Evolutionary conservation across 2,113 vertebrate genomes (phyloP), one percentile per base, ranked within the genome.

Genomic region (Formicarius rufipectus): DNA sequence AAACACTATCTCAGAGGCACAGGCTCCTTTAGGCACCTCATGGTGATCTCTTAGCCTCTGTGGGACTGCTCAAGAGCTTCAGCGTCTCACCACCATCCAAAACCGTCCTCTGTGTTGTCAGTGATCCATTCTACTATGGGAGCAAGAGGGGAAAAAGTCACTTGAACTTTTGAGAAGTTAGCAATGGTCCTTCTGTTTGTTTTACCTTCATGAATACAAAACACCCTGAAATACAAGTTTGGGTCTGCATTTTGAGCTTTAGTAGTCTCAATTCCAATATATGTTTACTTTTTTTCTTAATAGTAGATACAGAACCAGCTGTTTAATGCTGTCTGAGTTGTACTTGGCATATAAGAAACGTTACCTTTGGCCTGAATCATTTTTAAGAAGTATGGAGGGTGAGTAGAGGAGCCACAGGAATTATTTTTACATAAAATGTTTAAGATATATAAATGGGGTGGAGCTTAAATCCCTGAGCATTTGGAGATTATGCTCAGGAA

Each of bases 401-500:
- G 31, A 87, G 30, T 80, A 80, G 45, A 90, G 66, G 76, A 96
- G 87, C 69, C 76, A 94, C 73, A 93, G 63, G 88, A 94, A 90
- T 94, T 88, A 84, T 77, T 94, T 94, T 79, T 93, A 67, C 55
- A 40, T 50, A 72, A 80, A 86, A 56, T 64, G 52, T 55, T 96
- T 88, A 94, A 91, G 85, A 79, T 90, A 93, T 84, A 93, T 94
- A 95, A 95, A 95, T 78, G 68, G 86, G 96, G 96, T 97, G 94
- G 96, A 94, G 88, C 78, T 95, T 96, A 95, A 97, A 96, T 85
- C 90, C 96, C 79, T 79, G 88, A 87, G 82, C 80, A 95, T 91
- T 77, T 90, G 86, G 87, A 96, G 92, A 96, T 97, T 96, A 93
- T 91, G 72, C 63, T 95, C 96, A 96, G 94, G 96, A 97, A 97